These are phyloP conservation scores for Cheilosia soror DNA, from an alignment of 2,888 invertebrate genomes.

Conservation along the genomic window DNA sequence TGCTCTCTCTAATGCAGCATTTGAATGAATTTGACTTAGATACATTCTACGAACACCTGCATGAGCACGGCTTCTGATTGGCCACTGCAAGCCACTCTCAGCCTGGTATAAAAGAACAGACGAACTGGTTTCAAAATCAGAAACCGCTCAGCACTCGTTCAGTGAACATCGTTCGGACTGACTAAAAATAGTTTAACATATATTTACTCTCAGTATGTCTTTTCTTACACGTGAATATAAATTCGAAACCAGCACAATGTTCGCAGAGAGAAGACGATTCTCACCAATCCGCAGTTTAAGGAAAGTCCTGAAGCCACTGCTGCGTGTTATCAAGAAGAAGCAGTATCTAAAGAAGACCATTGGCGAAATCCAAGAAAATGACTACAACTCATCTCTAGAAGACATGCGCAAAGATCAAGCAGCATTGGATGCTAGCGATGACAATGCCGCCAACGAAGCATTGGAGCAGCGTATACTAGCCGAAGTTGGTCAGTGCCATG, in stretches of 20 bases:
- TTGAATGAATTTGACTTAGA: slow-evolving; percentile 5
- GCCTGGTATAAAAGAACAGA: slow-evolving; percentile 77
- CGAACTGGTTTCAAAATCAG: slow-evolving; percentile 76
- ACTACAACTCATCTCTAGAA: slow-evolving; percentile 81
- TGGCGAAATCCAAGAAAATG: slow-evolving; percentile 81
- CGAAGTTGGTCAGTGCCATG: slow-evolving; percentile 88
- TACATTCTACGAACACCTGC: slow-evolving; percentile 69
- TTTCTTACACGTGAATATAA: slow-evolving; percentile 82
- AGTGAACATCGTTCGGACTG: slow-evolving; percentile 32
- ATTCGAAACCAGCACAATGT: slow-evolving; percentile 81
- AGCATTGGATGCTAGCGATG: slow-evolving; percentile 78
- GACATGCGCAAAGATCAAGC: slow-evolving; percentile 82
- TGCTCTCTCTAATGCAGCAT: neutral
- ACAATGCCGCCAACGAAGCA: slow-evolving; percentile 88
- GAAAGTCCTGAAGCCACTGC: slow-evolving; percentile 82
- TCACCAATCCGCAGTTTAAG: slow-evolving; percentile 80
- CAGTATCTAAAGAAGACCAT: slow-evolving; percentile 80
- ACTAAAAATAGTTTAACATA: slow-evolving; percentile 1
- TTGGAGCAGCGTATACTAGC: slow-evolving; percentile 90
- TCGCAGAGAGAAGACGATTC: slow-evolving; percentile 77
- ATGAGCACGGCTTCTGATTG: slow-evolving; percentile 63
- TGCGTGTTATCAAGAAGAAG: slow-evolving; percentile 81
- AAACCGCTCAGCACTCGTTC: slow-evolving; percentile 77
- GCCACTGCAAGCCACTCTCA: slow-evolving; percentile 39
- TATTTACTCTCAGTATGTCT: slow-evolving; percentile 78